phyloP scores from a whole-genome alignment of 2,888 invertebrate species.

The Acanthosepion lycidas region DNA sequence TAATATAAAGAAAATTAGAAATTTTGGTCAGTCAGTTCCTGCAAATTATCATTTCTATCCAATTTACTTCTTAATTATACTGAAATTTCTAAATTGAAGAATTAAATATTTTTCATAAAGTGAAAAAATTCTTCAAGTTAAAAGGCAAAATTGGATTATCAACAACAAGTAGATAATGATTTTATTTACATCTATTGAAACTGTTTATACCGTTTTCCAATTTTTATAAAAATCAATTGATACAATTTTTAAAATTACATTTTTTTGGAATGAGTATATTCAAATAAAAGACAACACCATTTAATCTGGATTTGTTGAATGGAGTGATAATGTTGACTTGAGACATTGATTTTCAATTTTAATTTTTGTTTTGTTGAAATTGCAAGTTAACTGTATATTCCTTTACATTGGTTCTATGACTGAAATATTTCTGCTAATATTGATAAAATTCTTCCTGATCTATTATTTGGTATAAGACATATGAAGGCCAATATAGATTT shows the following conservation, averaged over 20 bases:
- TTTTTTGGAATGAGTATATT: not conserved
- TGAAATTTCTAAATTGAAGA: too few relatives aligned
- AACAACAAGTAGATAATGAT: not conserved
- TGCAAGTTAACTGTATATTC: not conserved
- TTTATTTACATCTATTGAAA: not conserved
- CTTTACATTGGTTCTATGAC: not conserved
- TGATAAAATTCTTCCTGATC: not conserved
- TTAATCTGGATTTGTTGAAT: not conserved
- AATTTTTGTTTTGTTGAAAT: not conserved
- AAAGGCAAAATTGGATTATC: not conserved
- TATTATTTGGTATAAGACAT: not conserved
- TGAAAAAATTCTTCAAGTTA: not conserved
- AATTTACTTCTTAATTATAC: too few relatives aligned
- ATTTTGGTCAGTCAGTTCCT: too few relatives aligned
- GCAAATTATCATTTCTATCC: too few relatives aligned
- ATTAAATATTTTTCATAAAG: too few relatives aligned
- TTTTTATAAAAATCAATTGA: not conserved
- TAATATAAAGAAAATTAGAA: too few relatives aligned
- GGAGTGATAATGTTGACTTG: not conserved
- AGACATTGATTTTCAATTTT: conserved; percentile 33
- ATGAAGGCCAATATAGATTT: not conserved
- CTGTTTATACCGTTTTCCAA: not conserved
- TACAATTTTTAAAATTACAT: not conserved
- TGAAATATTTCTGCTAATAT: not conserved
- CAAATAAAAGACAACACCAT: not conserved